Conservation (phyloP, 2,797 vertebrate species). For the Otolemur crassicaudatus region DNA sequence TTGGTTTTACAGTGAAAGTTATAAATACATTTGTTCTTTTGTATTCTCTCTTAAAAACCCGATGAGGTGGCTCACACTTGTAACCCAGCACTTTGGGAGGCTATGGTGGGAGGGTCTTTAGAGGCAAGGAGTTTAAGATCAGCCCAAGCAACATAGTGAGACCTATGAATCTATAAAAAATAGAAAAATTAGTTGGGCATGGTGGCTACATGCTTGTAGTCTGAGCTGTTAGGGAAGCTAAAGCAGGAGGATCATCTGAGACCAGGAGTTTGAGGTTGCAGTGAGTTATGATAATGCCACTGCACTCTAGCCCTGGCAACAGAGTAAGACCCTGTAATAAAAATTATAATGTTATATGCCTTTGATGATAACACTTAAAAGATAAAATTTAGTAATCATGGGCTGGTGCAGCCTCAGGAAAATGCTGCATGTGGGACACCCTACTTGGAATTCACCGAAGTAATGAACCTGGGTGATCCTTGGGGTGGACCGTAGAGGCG, state of each 20-base stretch:
- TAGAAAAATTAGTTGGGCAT: background rate
- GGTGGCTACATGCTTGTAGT: background rate
- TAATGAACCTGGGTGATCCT: background rate
- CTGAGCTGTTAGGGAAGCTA: background rate
- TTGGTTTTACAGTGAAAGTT: constrained; percentile 25
- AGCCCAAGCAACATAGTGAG: background rate
- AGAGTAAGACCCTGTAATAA: background rate
- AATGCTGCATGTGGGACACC: background rate
- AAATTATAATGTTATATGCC: background rate
- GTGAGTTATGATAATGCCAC: background rate
- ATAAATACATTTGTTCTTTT: background rate
- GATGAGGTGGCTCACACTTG: background rate
- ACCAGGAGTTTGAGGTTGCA: background rate
- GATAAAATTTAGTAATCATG: background rate
- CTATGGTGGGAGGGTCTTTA: background rate
- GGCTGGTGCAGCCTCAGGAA: fast-evolving
- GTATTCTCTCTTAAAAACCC: background rate
- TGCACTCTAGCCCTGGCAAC: background rate
- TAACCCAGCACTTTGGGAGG: background rate
- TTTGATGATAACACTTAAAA: constrained; percentile 3
- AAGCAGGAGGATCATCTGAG: background rate
- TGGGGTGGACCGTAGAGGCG: background rate
- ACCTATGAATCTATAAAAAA: background rate
- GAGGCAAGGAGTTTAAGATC: background rate
- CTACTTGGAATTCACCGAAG: fast-evolving